phyloP scores from a whole-genome alignment of 2,113 vertebrate genomes.

The Grammomys dolichurus region DNA sequence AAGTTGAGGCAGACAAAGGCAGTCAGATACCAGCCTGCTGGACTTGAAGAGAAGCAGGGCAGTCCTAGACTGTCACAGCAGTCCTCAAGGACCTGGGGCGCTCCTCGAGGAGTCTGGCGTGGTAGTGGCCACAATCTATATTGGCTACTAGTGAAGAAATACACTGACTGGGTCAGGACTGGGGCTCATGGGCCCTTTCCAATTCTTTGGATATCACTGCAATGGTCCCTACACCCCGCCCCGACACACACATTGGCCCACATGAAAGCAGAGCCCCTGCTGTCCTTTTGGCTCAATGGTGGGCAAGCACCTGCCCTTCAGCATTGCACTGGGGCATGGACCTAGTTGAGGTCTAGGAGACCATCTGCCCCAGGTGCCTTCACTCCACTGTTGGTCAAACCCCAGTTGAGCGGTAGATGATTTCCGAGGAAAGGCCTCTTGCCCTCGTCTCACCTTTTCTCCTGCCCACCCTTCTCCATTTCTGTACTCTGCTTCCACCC shows the following conservation, averaged over 20 bases:
- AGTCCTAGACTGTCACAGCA: background rate
- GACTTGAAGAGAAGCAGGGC: slow-evolving; percentile 55
- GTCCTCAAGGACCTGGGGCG: accelerated
- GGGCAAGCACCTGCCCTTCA: too few relatives aligned
- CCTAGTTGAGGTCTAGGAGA: background rate
- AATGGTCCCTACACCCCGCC: too few relatives aligned
- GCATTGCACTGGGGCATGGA: background rate
- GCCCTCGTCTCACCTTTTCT: accelerated
- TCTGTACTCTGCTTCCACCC: too few relatives aligned
- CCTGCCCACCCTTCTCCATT: background rate
- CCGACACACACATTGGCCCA: background rate
- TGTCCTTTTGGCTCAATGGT: background rate
- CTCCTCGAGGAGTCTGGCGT: background rate
- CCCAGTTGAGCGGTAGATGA: background rate
- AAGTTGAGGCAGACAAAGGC: background rate
- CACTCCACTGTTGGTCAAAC: background rate
- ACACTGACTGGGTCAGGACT: accelerated
- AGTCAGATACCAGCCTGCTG: background rate
- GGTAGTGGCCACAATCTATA: accelerated
- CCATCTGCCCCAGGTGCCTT: background rate
- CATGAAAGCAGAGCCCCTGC: background rate
- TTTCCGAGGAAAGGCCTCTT: background rate
- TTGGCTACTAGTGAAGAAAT: too few relatives aligned
- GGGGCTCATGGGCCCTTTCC: too few relatives aligned
- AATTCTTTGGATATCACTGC: background rate